Base-by-base conservation (phyloP, 2,113 vertebrate species). In the Lethenteron reissneri region DNA sequence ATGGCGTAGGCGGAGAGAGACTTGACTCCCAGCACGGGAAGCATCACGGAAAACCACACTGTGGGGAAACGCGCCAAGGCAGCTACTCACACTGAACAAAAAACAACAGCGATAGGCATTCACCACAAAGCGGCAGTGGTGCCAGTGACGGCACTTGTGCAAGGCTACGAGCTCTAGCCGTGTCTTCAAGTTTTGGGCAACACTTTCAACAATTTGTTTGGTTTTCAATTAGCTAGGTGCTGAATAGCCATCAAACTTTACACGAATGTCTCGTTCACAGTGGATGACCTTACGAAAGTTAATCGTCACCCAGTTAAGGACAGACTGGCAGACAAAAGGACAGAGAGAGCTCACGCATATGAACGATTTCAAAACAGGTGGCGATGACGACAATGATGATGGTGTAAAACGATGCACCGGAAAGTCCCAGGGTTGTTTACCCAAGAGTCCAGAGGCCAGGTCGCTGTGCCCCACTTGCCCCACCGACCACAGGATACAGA, bases 11-110 rank as follows among this genome's bases (percentile, higher is more conserved):
- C 84, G 0, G 91, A 95, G 41, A 96, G 81, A 3, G 85, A 75
- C 76, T 88, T 94, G 73, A 90, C 81, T n/a, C 91, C 94, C 17
- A 97, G 84, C 74, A 94, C 91, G 0, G 92, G 92, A 57, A 97
- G 84, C 94, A 97, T 97, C 76, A 96, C 79, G 0, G 87, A 83
- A 8, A 97, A 83, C 92, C 94, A 97, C 75, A 97, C 94, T 97
- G 80, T n/a, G 81, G 76, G 12, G 56, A 70, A 73, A 72, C 64
- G 25, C 64, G 62, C 75, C 19, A 72, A 70, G 57, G 74, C 71
- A 70, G 17, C 59, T 0, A 69, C 0, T 0, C 21, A 70, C 41
- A 25, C 11, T 12, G 15, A 74, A 8, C 9, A 7, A 12, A 19
- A 17, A 13, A 58, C 56, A n/a, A 41, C 41, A 41, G 41, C 41